A percentile compares a stretch with the other conserved stretches of the same genome.
Conservation (phyloP, 2,888 invertebrate genomes). For the Sycophila texana region DNA sequence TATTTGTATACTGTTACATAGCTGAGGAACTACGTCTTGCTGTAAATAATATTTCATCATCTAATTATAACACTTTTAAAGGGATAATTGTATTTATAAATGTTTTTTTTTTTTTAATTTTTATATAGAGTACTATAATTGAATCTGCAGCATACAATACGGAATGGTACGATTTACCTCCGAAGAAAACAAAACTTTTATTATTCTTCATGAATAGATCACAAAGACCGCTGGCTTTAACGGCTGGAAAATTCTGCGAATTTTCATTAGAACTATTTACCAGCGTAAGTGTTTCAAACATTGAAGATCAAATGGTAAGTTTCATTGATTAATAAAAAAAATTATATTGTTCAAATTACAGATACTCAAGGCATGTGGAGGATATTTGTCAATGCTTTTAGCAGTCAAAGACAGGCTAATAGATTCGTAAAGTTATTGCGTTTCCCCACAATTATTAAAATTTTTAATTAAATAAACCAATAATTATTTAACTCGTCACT, state of each 20-base stretch:
- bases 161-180: constrained; percentile 60
- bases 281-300: constrained; percentile 55
- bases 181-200: constrained; percentile 56
- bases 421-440: too few relatives aligned
- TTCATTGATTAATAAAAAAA: neutral
- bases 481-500: too few relatives aligned
- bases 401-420: constrained; percentile 17
- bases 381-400: constrained; percentile 24
- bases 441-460: too few relatives aligned
- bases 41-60: constrained; percentile 33
- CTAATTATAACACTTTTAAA: neutral
- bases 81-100: too few relatives aligned
- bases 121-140: constrained; percentile 60
- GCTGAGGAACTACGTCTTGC: constrained; percentile 43
- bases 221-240: constrained; percentile 60
- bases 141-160: constrained; percentile 58
- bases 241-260: constrained; percentile 64
- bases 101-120: constrained; percentile 2
- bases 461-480: too few relatives aligned
- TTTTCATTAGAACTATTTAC: constrained; percentile 64
- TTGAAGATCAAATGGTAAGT: neutral
- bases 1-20: constrained; percentile 50
- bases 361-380: constrained; percentile 27
- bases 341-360: neutral
- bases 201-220: constrained; percentile 61